Percentiles rank a stretch among this genome's conserved stretches.
Conservation (phyloP, 2,797 vertebrate species). For the Centroberyx gerrardi region DNA sequence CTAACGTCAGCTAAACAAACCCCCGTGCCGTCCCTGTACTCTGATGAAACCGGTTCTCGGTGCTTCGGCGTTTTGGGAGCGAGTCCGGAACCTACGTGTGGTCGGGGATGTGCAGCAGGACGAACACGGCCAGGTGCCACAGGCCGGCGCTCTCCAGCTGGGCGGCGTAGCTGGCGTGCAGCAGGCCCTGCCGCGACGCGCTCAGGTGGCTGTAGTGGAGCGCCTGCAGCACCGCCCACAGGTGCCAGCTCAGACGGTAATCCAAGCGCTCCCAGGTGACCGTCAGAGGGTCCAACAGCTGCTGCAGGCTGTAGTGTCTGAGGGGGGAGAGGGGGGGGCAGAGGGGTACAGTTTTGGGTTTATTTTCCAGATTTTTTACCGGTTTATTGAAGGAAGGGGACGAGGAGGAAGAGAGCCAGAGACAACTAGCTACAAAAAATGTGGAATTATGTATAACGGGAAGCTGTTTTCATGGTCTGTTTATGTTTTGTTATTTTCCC, state of each 20-base stretch:
- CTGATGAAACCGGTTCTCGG: too few species aligned
- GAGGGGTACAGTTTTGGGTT: too few species aligned
- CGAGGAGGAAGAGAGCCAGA: too few species aligned
- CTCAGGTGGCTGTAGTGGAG: slow-evolving; percentile 92
- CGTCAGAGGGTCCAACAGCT: slow-evolving; percentile 92
- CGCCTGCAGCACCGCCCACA: slow-evolving; percentile 93
- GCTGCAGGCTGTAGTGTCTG: slow-evolving; percentile 92
- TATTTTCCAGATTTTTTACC: too few species aligned
- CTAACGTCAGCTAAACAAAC: too few species aligned
- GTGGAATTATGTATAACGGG: too few species aligned
- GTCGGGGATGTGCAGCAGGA: slow-evolving; percentile 91
- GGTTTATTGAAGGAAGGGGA: too few species aligned
- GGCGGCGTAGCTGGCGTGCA: slow-evolving; percentile 92
- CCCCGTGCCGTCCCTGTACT: too few species aligned
- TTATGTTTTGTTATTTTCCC: too few species aligned
- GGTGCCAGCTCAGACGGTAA: slow-evolving; percentile 95
- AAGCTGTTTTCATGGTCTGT: too few species aligned
- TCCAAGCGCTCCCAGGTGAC: slow-evolving; percentile 91
- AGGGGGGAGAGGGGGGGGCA: background rate
- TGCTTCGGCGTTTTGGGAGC: too few species aligned
- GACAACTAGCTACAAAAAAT: too few species aligned
- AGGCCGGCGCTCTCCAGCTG: slow-evolving; percentile 93
- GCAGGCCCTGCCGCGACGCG: slow-evolving; percentile 85
- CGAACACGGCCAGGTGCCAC: slow-evolving; percentile 95
- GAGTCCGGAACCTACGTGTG: slow-evolving; percentile 67